Conservation (phyloP, 2,113 vertebrate species). For the Pungitius pungitius region DNA sequence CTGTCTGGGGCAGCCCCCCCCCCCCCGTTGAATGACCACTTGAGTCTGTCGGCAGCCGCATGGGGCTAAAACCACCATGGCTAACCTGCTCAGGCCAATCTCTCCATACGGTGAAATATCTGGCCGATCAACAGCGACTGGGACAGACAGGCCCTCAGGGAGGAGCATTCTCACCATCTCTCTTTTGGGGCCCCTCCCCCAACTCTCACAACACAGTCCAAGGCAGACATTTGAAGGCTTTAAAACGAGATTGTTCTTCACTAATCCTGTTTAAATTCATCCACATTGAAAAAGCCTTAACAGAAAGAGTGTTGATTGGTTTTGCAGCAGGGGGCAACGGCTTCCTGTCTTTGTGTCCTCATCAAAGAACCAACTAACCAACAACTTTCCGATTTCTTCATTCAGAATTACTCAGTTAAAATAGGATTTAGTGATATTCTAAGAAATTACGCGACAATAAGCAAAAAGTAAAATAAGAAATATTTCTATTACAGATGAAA, state of each 20-base stretch:
- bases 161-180: conserved; percentile 14
- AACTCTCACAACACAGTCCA: not conserved
- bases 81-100: conserved; percentile 67
- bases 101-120: conserved; percentile 22
- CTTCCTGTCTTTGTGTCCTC: too few species aligned
- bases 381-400: not conserved
- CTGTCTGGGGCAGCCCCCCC: too few species aligned
- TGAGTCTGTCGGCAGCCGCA: conserved; percentile 67
- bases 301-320: too few species aligned
- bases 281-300: not conserved
- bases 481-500: not conserved
- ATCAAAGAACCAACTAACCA: not conserved
- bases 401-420: not conserved
- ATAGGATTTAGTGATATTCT: not conserved
- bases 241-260: not conserved
- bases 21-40: too few species aligned
- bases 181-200: conserved; percentile 11
- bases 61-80: conserved; percentile 70
- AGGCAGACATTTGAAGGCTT: conserved; percentile 12
- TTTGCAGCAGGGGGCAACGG: too few species aligned
- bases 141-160: not conserved
- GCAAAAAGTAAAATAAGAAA: not conserved
- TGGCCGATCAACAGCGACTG: conserved; percentile 1
- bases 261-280: not conserved
- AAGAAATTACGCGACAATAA: too few species aligned